Base-by-base conservation (phyloP, 2,797 vertebrate genomes). In the Microctenopoma steveboyesi region DNA sequence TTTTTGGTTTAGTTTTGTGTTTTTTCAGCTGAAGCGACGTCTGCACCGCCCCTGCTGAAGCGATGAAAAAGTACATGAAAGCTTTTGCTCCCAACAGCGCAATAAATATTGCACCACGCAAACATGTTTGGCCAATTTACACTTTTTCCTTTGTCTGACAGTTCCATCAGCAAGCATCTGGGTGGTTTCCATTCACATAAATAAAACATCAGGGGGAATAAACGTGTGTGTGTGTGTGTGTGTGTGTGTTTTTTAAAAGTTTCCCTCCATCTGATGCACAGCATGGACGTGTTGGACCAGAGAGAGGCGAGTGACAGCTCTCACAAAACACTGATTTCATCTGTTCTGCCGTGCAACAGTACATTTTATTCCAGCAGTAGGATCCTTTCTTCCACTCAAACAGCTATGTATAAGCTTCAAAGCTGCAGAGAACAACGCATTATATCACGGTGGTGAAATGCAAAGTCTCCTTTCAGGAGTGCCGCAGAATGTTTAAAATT, bases 71-170 rank as follows among this genome's bases (percentile, higher is more conserved):
- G 62, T 37, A 67, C 68, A 86, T 86, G 70, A 91, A 83, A 88
- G 83, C 65, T 15, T 45, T 25, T 48, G 72, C 64, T 77, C 55
- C 33, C 66, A 72, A 43, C 71, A 43, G 18, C 0, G 11, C 66
- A 61, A 90, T 92, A 81, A 91, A 93, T 92, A 90, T 88, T 91
- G 64, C 86, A 92, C 69, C 56, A 14, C 48, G 25, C 83, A 82
- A 87, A 89, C 68, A 74, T 81, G 83, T 88, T 86, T 79, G 83
- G 64, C 61, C 72, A 84, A 88, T 88, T 90, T 88, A 84, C 81
- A 85, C 64, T 79, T 84, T 85, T 75, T 37, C 48, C 52, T 87
- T 84, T 73, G 63, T 84, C 81, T 88, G 88, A 86, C 85, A 86
- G 84, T 65, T 74, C 73, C 82, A 89, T 87, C 88, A 91, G 84